Percentiles rank a stretch among this genome's conserved stretches.
These are phyloP conservation scores for Zaprionus ghesquierei DNA, from an alignment of 1,140 invertebrate species.

Conservation along the genomic window DNA sequence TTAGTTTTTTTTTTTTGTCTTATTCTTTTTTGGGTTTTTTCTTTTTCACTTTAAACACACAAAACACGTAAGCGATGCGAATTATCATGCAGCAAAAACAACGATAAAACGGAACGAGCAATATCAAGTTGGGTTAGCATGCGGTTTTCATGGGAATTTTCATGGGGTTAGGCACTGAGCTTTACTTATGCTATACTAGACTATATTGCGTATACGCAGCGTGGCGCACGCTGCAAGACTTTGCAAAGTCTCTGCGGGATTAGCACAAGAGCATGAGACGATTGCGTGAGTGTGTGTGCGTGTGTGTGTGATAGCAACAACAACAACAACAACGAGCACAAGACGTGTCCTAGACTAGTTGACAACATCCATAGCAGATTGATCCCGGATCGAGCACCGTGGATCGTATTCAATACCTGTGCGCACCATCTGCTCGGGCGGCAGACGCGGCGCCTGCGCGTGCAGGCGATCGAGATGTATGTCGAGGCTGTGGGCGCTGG, in stretches of 20 bases:
- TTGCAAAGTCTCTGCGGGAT: neutral
- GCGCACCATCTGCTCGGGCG: slow-evolving; percentile 59
- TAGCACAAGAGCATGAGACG: neutral
- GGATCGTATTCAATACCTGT: slow-evolving; percentile 57
- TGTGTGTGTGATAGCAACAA: slow-evolving; percentile 12
- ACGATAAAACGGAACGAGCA: slow-evolving; percentile 9
- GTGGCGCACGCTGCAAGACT: neutral
- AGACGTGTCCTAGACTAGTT: slow-evolving; percentile 62
- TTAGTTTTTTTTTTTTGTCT: neutral
- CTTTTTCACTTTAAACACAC: slow-evolving; percentile 39
- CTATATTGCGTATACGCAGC: slow-evolving; percentile 26
- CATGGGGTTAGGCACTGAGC: slow-evolving; percentile 23
- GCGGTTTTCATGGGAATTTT: slow-evolving; percentile 4
- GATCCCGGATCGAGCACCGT: slow-evolving; percentile 6
- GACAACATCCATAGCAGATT: slow-evolving; percentile 64
- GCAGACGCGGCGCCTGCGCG: slow-evolving; percentile 69
- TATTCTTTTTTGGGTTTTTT: neutral
- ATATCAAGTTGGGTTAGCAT: slow-evolving; percentile 7
- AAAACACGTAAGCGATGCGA: slow-evolving; percentile 10
- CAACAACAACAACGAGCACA: slow-evolving; percentile 12
- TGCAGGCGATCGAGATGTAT: slow-evolving; percentile 78
- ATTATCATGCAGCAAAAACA: slow-evolving; percentile 13
- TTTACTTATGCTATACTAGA: neutral
- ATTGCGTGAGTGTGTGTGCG: neutral
- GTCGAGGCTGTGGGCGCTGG: slow-evolving; percentile 78